Evolutionary conservation across 1,140 invertebrate species (phyloP).

Genomic region (Listronotus bonariensis): DNA sequence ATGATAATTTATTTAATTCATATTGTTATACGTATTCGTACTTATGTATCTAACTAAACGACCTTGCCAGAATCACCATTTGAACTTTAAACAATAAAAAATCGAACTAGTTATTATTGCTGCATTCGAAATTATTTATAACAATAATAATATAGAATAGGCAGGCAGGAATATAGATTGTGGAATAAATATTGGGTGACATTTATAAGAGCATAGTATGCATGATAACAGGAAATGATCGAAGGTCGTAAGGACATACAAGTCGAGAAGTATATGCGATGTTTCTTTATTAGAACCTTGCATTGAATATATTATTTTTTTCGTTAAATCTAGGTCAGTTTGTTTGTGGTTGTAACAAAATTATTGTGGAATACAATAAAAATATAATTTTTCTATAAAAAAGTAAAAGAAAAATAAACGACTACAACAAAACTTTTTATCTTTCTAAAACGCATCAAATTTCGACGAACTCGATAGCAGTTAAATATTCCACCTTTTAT

Average conservation of each 20-base stretch:
- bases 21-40: slow-evolving; percentile 24
- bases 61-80: slow-evolving; percentile 35
- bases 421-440: too few species aligned
- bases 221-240: slow-evolving; percentile 30
- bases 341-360: neutral
- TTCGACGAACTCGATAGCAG: too few species aligned
- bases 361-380: too few species aligned
- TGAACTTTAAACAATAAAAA: slow-evolving; percentile 39
- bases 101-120: slow-evolving; percentile 28
- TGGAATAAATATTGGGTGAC: slow-evolving; percentile 34
- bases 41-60: slow-evolving; percentile 14
- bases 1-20: slow-evolving; percentile 31
- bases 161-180: slow-evolving; percentile 14
- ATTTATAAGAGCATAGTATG: slow-evolving; percentile 17
- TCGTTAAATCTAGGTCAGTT: slow-evolving; percentile 14
- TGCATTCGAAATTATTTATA: slow-evolving; percentile 25
- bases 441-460: too few species aligned
- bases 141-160: slow-evolving; percentile 29
- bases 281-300: slow-evolving; percentile 22
- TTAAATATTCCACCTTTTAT: too few species aligned
- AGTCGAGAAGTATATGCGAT: slow-evolving; percentile 12
- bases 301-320: neutral
- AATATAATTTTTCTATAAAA: too few species aligned
- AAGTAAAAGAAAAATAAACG: too few species aligned
- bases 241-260: slow-evolving; percentile 24